phyloP scores from a whole-genome alignment of 2,888 invertebrate genomes.

The Metalampra italica region DNA sequence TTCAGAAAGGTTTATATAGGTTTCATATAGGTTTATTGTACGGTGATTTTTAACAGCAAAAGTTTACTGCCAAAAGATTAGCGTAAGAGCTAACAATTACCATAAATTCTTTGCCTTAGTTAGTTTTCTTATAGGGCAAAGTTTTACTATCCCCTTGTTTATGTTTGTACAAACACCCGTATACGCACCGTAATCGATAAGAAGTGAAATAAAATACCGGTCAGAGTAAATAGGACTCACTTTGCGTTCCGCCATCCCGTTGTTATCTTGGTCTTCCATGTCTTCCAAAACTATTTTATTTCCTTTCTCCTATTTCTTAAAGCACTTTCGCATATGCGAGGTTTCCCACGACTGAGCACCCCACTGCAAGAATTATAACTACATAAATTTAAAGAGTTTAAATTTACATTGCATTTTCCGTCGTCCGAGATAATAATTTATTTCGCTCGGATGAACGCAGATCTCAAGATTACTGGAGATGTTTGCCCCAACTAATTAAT shows the following conservation, averaged over 20 bases:
- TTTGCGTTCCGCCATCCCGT: constrained; percentile 35
- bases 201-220: neutral
- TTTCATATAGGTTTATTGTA: no score
- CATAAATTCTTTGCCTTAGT: neutral
- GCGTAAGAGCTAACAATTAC: constrained; percentile 10
- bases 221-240: constrained; percentile 31
- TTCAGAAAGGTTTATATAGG: neutral
- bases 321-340: constrained; percentile 33
- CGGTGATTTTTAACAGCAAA: constrained; percentile 3
- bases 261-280: constrained; percentile 40
- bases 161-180: neutral
- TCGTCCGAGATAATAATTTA: constrained; percentile 60
- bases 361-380: constrained; percentile 45
- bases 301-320: constrained; percentile 18
- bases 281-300: constrained; percentile 17
- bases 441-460: constrained; percentile 60
- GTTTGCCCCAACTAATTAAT: constrained; percentile 69
- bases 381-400: constrained; percentile 51
- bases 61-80: constrained; percentile 17
- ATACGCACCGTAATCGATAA: neutral
- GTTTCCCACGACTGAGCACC: constrained; percentile 48
- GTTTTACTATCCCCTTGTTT: constrained; percentile 1
- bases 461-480: constrained; percentile 64
- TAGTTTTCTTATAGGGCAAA: neutral
- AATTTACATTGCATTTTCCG: constrained; percentile 61